phyloP scores from a whole-genome alignment of 2,113 vertebrate genomes.

The Salvator merianae region DNA sequence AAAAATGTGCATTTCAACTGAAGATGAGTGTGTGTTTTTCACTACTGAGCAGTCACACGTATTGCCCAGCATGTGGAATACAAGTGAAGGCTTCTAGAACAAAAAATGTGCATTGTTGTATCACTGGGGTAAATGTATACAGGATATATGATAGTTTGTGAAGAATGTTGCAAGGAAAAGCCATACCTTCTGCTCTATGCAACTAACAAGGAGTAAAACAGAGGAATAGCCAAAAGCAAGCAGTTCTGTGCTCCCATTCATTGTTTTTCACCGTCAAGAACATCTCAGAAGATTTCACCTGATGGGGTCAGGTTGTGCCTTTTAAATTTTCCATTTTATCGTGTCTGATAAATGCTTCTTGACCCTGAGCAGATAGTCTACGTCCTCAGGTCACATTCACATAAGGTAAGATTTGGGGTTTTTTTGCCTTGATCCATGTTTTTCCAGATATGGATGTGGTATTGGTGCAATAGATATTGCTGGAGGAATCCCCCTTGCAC shows the following conservation, averaged over 20 bases:
- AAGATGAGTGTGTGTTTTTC: neutral
- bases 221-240: neutral
- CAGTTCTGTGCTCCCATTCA: neutral
- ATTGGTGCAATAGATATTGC: too few species aligned
- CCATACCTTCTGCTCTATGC: neutral
- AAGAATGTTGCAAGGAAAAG: neutral
- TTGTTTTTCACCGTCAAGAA: neutral
- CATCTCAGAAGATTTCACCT: neutral
- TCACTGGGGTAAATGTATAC: neutral
- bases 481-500: too few species aligned
- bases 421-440: too few species aligned
- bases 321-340: neutral
- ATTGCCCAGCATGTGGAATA: neutral
- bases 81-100: neutral
- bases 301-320: neutral
- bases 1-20: too few species aligned
- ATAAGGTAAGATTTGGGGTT: too few species aligned
- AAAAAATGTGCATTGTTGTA: neutral
- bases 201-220: neutral
- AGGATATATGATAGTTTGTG: neutral
- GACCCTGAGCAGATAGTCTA: too few species aligned
- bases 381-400: too few species aligned
- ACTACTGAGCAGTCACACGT: neutral
- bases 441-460: too few species aligned
- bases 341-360: too few species aligned